Evolutionary conservation across 2,113 vertebrate genomes (phyloP), one percentile per base, ranked within the genome.

Genomic region (Vidua macroura): DNA sequence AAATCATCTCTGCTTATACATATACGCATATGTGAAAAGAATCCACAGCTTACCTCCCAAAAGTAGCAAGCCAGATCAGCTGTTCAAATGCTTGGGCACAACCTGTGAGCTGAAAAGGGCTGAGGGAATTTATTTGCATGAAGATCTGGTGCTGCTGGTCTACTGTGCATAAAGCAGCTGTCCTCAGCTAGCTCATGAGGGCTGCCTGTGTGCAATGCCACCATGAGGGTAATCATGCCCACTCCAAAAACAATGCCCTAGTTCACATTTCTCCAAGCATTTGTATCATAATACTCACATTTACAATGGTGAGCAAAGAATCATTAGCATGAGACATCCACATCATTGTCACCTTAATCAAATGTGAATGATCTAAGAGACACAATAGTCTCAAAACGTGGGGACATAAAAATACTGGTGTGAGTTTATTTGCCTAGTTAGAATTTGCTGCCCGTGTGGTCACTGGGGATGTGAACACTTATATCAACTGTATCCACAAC

Each of bases 151-250:
- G 14, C 28, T 27, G 17, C 49, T 27, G 35, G n/a, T 31, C 31
- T 13, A 3, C 11, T 41, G 55, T 64, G 77, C 39, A 15, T 1
- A 6, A 43, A 53, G n/a, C 13, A 5, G 48, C 46, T 0, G 2
- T 82, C 41, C 51, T 27, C 16, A 17, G 35, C 15, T 14, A 24
- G 27, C n/a, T 69, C 0, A 0, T 31, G 58, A 46, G 37, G 22
- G 67, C 19, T 83, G n/a, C n/a, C 28, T 9, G 17, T 3, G 24
- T 52, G 16, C 56, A 58, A 5, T 8, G 25, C 41, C 51, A 35
- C 24, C 1, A 1, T 0, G 2, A 58, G 53, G 24, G 13, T 14
- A 43, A 53, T 41, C 81, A 10, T 8, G 52, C 3, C 27, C 33
- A 1, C 37, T 35, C 18, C 23, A 10, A 64, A 86, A 88, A 24